Evolutionary conservation across 2,888 invertebrate species (phyloP), one percentile per base, ranked within the genome.

Genomic region (Heptascelio sp.): DNA sequence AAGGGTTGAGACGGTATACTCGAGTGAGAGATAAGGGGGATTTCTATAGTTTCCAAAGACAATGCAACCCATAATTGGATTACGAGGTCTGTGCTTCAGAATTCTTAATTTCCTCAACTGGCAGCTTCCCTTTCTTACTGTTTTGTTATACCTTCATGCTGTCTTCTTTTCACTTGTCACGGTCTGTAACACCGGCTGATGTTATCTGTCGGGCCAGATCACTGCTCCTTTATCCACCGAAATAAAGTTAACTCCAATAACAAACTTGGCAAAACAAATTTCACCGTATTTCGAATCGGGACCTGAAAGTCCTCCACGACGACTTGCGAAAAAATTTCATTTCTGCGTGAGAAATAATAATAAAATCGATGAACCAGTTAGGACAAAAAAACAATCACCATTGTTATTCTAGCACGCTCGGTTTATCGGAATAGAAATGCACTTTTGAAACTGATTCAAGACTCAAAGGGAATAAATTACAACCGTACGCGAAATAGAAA

Each of bases 11-110:
- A 25, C 57, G 67, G 49, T 68, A 40, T 62, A 80, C 62, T 76
- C 64, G 76, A 81, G 76, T 77, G 72, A 76, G 72, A 89, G 89
- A 89, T 90, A 89, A 90, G 88, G 87, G 87, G 43, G 55, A 88
- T 89, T 88, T 88, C 88, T 85, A 88, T 88, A 89, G 88, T 88
- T 89, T 87, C 87, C 77, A 87, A 89, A 90, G 90, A 90, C 90
- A 90, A 90, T 90, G 88, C 89, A 87, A 85, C 87, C 89, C 75
- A 89, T 90, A 90, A 90, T 90, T 90, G 90, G 90, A 90, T 90
- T 89, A 89, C 87, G 89, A 90, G 76, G 75, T 89, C 76, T 71
- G 55, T 86, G 88, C 88, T 89, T 85, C 86, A 86, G 90, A 90
- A 90, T 90, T 88, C 89, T 89, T 90, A 90, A 90, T 90, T 90